Percentiles rank a stretch among this genome's conserved stretches.
These are phyloP conservation scores for Eupithecia abbreviata DNA, from an alignment of 2,888 invertebrate species.

Conservation along the genomic window DNA sequence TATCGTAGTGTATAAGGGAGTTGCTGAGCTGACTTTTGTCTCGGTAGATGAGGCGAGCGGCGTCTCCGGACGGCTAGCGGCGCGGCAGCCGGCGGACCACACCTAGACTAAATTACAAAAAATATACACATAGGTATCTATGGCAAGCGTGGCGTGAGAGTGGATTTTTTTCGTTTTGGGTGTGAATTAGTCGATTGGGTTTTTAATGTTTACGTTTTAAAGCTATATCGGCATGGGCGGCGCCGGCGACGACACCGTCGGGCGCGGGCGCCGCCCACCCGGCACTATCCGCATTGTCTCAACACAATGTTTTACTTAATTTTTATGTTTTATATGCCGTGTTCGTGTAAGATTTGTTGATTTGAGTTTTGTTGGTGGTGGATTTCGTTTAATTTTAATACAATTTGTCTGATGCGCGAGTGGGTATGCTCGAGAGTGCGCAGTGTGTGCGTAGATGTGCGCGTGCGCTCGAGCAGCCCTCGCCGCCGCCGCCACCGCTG, in stretches of 20 bases:
- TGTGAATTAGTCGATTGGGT: constrained; percentile 84
- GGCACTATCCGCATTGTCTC: constrained; percentile 79
- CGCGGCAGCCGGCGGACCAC: constrained; percentile 79
- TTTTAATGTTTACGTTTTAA: constrained; percentile 83
- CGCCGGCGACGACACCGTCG: constrained; percentile 38
- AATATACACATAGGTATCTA: constrained; percentile 84
- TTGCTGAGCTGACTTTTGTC: constrained; percentile 81
- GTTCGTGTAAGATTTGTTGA: constrained; percentile 83
- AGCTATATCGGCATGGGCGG: constrained; percentile 77
- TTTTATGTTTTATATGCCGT: constrained; percentile 82
- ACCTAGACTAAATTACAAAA: constrained; percentile 82
- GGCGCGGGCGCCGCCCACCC: constrained; percentile 77
- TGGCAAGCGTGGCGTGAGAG: constrained; percentile 85
- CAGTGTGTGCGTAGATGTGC: constrained; percentile 74
- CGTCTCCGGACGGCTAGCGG: constrained; percentile 75
- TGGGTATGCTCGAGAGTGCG: constrained; percentile 58
- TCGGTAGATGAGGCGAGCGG: constrained; percentile 83
- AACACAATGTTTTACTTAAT: constrained; percentile 80
- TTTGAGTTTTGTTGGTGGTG: constrained; percentile 84
- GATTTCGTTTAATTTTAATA: constrained; percentile 82
- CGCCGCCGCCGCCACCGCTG: constrained; percentile 50
- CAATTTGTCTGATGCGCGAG: constrained; percentile 49
- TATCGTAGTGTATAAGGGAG: constrained; percentile 44
- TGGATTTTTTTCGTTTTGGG: constrained; percentile 84
- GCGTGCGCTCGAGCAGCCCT: constrained; percentile 62